Evolutionary conservation across 1,140 invertebrate species (phyloP).

Genomic region (Leptinotarsa lineolata): DNA sequence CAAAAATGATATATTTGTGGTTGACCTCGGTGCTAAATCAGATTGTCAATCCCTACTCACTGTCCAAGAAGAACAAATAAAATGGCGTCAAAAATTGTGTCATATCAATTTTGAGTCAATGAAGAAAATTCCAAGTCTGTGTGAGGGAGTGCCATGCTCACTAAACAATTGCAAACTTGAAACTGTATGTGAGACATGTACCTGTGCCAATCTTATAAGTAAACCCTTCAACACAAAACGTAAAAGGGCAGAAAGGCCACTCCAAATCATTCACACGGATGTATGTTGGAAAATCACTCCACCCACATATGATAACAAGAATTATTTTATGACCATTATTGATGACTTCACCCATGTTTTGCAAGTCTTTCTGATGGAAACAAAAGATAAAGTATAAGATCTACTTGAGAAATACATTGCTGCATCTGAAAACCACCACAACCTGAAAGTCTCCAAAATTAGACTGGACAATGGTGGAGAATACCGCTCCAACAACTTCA

Average conservation of each 20-base stretch:
- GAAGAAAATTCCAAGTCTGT: no score
- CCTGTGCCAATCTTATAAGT: background rate
- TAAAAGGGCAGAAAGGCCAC: conserved; percentile 40
- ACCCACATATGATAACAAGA: conserved; percentile 47
- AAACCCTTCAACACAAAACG: background rate
- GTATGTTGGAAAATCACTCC: conserved; percentile 57
- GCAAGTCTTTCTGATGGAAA: conserved; percentile 48
- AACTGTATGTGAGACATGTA: background rate
- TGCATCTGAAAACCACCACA: conserved; percentile 14
- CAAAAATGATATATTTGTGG: no score
- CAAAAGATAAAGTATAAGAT: conserved; percentile 33
- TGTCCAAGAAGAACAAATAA: no score
- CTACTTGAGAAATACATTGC: conserved; percentile 18
- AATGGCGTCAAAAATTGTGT: no score
- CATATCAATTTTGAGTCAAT: no score
- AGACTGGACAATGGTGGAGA: conserved; percentile 20
- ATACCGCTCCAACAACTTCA: no score
- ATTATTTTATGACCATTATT: conserved; percentile 54
- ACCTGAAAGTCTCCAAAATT: conserved; percentile 24
- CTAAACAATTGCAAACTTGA: background rate
- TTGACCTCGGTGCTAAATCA: no score
- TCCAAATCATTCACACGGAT: conserved; percentile 56
- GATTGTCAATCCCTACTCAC: no score
- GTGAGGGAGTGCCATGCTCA: background rate
- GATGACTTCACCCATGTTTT: conserved; percentile 52